Evolutionary conservation across 2,113 vertebrate species (phyloP).

Genomic region (Oophaga pumilio): DNA sequence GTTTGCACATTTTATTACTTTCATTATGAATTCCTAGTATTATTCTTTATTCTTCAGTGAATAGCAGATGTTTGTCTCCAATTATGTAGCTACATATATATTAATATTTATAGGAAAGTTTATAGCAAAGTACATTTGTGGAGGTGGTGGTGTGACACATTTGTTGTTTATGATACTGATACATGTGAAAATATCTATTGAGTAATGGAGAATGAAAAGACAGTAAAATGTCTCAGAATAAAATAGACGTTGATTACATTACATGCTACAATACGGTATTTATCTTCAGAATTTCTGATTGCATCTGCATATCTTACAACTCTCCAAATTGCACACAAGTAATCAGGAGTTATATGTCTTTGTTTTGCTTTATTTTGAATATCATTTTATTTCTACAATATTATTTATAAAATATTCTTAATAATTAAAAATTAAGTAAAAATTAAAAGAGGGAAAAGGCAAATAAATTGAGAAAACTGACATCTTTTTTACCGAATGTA

Average conservation of each 20-base stretch:
- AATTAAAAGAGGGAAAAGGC: not conserved
- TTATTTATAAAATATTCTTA: too few species aligned
- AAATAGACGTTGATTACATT: not conserved
- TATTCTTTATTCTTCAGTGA: not conserved
- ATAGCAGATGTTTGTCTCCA: conserved; percentile 1
- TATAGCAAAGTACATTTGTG: not conserved
- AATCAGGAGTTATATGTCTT: not conserved
- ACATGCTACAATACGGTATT: not conserved
- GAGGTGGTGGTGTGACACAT: not conserved
- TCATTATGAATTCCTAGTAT: not conserved
- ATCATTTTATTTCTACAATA: not conserved
- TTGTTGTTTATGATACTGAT: not conserved
- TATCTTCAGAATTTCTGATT: conserved; percentile 7
- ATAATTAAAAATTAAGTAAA: not conserved
- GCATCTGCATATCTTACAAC: conserved; percentile 2
- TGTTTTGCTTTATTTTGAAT: not conserved
- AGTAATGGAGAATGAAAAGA: not conserved
- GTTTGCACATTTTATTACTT: not conserved
- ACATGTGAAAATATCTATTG: conserved; percentile 7
- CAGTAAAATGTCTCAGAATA: not conserved
- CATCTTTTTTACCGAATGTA: not conserved
- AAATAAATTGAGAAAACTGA: not conserved
- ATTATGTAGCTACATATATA: conserved; percentile 6
- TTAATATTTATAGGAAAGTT: conserved; percentile 6
- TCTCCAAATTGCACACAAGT: not conserved